A percentile compares a stretch with the other conserved stretches of the same genome.
Evolutionary conservation across 2,797 vertebrate species (phyloP).

Genomic region (Scarus forsteni): DNA sequence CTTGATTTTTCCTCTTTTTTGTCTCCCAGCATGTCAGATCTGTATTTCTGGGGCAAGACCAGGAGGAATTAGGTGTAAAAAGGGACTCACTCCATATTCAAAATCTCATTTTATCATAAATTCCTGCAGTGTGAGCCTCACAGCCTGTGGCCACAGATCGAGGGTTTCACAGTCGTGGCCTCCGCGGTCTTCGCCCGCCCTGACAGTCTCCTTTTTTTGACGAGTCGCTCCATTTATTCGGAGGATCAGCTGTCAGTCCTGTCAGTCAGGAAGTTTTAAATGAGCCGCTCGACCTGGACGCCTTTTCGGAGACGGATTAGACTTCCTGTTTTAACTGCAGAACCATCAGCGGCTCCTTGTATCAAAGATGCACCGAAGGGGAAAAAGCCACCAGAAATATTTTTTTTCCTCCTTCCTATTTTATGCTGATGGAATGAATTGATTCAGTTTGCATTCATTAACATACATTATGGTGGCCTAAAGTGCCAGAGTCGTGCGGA

Average conservation of each 20-base stretch:
- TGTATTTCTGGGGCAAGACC: slow-evolving; percentile 71
- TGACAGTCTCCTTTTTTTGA: slow-evolving; percentile 46
- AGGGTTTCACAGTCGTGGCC: slow-evolving; percentile 33
- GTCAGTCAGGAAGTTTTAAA: slow-evolving; percentile 72
- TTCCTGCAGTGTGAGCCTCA: slow-evolving; percentile 45
- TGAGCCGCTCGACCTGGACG: slow-evolving; percentile 68
- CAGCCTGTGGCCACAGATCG: slow-evolving; percentile 47
- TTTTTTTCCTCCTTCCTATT: slow-evolving; percentile 4
- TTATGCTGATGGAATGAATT: slow-evolving; percentile 47
- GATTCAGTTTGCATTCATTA: slow-evolving; percentile 64
- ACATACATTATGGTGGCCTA: slow-evolving; percentile 41
- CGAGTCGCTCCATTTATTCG: slow-evolving; percentile 71
- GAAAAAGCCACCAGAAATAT: slow-evolving; percentile 42
- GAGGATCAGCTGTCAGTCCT: slow-evolving; percentile 72
- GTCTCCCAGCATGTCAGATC: slow-evolving; percentile 55
- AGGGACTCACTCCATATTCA: slow-evolving; percentile 70
- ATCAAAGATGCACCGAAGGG: slow-evolving; percentile 45
- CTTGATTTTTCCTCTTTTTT: slow-evolving; percentile 39
- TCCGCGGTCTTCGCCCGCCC: slow-evolving; percentile 31
- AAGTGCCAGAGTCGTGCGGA: slow-evolving; percentile 16
- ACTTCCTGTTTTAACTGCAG: slow-evolving; percentile 52
- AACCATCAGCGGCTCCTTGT: slow-evolving; percentile 41
- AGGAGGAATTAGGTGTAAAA: slow-evolving; percentile 70
- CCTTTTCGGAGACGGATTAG: slow-evolving; percentile 59
- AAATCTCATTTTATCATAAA: slow-evolving; percentile 64